Percentiles rank a stretch among this genome's conserved stretches.
phyloP scores from a whole-genome alignment of 2,113 vertebrate species.

The Butorides virescens region DNA sequence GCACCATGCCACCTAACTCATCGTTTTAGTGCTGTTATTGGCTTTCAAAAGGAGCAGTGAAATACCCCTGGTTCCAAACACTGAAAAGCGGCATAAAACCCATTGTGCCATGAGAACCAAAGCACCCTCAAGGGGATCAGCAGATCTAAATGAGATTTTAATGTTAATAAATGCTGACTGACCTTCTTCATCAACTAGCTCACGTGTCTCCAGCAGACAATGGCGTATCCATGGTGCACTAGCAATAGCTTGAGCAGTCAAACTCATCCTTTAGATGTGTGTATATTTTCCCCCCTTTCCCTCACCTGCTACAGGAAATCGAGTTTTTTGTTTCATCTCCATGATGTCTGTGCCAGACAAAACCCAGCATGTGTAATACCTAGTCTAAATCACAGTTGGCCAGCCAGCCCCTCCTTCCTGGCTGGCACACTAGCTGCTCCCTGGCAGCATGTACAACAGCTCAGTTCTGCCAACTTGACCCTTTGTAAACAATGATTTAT shows the following conservation, averaged over 20 bases:
- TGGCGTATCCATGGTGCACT: neutral
- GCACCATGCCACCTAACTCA: neutral
- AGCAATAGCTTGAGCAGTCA: neutral
- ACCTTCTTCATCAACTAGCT: constrained; percentile 15
- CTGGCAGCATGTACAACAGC: neutral
- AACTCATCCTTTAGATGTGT: neutral
- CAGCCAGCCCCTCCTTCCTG: neutral
- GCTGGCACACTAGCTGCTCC: neutral
- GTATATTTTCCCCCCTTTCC: neutral
- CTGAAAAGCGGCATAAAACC: neutral
- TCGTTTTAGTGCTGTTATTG: neutral
- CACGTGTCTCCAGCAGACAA: neutral
- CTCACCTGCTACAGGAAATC: neutral
- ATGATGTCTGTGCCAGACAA: neutral
- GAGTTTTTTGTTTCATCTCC: neutral
- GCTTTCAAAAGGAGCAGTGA: neutral
- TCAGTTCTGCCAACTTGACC: neutral
- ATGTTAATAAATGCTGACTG: constrained; percentile 12
- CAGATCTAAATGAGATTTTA: constrained; percentile 22
- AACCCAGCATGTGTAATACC: neutral
- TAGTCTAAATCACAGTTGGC: neutral
- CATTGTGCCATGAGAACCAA: neutral
- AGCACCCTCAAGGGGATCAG: neutral
- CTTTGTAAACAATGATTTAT: neutral
- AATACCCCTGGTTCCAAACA: neutral